Evolutionary conservation across 1,140 invertebrate genomes (phyloP).

Genomic region (Dreissena polymorpha): DNA sequence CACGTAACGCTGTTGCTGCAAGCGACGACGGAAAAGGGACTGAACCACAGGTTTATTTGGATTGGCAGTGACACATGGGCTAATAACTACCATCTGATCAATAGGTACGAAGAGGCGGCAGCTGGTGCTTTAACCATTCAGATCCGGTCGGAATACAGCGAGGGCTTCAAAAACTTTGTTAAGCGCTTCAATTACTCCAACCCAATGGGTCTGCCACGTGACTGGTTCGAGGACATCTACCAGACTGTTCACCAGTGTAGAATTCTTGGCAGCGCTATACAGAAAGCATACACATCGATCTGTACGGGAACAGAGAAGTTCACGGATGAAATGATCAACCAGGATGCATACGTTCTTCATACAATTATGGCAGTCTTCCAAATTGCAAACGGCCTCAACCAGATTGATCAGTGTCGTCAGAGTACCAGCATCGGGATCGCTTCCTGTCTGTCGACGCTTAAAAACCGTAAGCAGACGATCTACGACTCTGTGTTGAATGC

Average conservation of each 20-base stretch:
- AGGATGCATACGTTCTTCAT: conserved; percentile 78
- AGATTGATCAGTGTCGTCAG: conserved; percentile 71
- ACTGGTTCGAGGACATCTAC: conserved; percentile 92
- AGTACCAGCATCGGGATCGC: conserved; percentile 61
- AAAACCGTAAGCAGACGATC: conserved; percentile 65
- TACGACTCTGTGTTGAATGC: conserved; percentile 74
- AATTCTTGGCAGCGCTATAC: conserved; percentile 67
- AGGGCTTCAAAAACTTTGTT: conserved; percentile 74
- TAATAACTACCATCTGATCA: conserved; percentile 85
- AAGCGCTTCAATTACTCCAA: conserved; percentile 71
- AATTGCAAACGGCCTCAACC: conserved; percentile 78
- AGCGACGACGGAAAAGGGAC: conserved; percentile 80
- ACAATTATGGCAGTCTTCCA: conserved; percentile 78
- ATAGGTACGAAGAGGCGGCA: conserved; percentile 86
- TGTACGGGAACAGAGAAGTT: conserved; percentile 72
- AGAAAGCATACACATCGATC: conserved; percentile 60
- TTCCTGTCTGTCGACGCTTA: conserved; percentile 67
- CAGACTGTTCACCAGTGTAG: conserved; percentile 86
- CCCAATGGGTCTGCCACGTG: conserved; percentile 73
- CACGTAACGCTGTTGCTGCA: conserved; percentile 83
- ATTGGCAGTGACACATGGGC: conserved; percentile 90
- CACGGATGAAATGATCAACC: conserved; percentile 68
- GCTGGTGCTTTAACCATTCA: conserved; percentile 89
- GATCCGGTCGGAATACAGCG: conserved; percentile 81
- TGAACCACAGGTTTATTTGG: conserved; percentile 84